Evolutionary conservation across 2,797 vertebrate species (phyloP).

Genomic region (Phoeniculus purpureus): DNA sequence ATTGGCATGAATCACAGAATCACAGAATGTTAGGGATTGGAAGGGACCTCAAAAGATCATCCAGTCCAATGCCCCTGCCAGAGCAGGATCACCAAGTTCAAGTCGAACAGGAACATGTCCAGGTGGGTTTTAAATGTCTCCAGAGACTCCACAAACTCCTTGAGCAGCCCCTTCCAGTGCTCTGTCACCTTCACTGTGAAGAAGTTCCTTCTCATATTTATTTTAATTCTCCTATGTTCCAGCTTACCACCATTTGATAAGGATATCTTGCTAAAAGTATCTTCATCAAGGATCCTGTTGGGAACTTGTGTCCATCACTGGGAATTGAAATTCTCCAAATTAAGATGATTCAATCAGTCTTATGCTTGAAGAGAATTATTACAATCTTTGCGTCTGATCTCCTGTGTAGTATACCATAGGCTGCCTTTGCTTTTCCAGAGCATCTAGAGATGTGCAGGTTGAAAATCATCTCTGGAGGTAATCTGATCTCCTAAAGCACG

Average conservation of each 20-base stretch:
- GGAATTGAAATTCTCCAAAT: background rate
- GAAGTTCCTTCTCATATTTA: too few species aligned
- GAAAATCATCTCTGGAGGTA: background rate
- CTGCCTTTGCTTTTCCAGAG: background rate
- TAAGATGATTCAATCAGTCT: background rate
- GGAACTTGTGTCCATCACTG: accelerated
- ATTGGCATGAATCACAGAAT: background rate
- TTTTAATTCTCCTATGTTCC: too few species aligned
- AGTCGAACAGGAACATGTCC: too few species aligned
- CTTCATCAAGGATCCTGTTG: background rate
- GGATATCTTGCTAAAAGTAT: background rate
- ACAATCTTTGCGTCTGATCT: background rate
- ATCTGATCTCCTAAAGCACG: background rate
- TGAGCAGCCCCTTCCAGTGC: too few species aligned
- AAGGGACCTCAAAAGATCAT: too few species aligned
- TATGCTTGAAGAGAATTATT: background rate
- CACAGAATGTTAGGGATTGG: too few species aligned
- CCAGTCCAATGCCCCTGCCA: too few species aligned
- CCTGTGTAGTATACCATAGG: background rate
- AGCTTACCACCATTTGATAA: too few species aligned
- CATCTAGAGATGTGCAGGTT: background rate
- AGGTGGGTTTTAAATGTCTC: too few species aligned
- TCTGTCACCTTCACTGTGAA: too few species aligned
- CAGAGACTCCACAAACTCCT: too few species aligned
- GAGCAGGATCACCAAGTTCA: too few species aligned